Evolutionary conservation across 2,888 invertebrate species (phyloP), one percentile per base, ranked within the genome.

Genomic region (Druceiella hillmani): DNA sequence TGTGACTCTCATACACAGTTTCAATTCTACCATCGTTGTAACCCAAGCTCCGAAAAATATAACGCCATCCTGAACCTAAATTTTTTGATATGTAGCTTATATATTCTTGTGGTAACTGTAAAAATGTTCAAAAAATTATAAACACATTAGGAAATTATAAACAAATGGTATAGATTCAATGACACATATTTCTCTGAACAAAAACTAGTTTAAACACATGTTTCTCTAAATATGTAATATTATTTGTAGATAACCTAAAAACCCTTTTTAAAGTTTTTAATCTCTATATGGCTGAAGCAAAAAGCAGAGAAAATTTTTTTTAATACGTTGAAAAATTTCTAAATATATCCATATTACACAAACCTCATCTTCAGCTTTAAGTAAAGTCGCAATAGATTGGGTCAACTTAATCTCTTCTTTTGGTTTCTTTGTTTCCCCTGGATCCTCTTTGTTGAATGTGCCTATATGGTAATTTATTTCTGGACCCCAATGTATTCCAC

Each of bases 11-110:
- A 46, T 74, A 66, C 45, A 76, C 71, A 30, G 80, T 78, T 46
- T 78, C 75, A 48, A 81, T 75, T 52, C 75, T 69, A 1, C 78
- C 79, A 38, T 75, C 73, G 1, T 72, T 67, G 52, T 73, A 80
- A 3, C 72, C 74, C 11, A 81, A 57, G 28, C 58, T 60, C 49
- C 74, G 64, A 38, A 74, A 77, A 37, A 79, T 58, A 36, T 64
- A 63, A 48, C 69, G 66, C 81, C 81, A 82, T 17, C 74, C 71
- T 40, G 64, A 67, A 9, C 79, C 78, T 20, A 81, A 62, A 54
- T 81, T 75, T 40, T 70, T 70, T 25, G 79, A 74, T 47, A 79
- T 60, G 38, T 74, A 62, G 46, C 73, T 63, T 49, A 79, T 65
- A 49, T 78, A 74, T 31, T 74, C 67, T 44, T 64, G 58, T 29